phyloP scores from a whole-genome alignment of 2,113 vertebrate genomes.

The Cariama cristata region DNA sequence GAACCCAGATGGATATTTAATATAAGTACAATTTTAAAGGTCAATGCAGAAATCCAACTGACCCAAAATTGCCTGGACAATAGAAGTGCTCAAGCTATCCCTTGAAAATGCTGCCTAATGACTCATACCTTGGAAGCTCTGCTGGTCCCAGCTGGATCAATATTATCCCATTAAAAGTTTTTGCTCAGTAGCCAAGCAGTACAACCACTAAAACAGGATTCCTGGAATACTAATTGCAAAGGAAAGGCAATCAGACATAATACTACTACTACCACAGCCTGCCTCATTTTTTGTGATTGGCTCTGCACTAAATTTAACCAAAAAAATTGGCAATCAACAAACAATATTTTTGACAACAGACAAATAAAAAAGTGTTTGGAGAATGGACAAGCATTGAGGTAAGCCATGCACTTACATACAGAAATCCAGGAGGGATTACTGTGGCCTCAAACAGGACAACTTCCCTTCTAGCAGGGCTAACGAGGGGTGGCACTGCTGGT shows the following conservation, averaged over 20 bases:
- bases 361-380: not conserved
- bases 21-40: not conserved
- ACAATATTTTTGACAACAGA: not conserved
- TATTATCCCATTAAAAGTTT: not conserved
- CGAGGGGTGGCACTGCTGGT: not conserved
- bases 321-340: accelerated
- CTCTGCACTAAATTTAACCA: not conserved
- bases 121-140: not conserved
- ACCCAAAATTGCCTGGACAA: not conserved
- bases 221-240: not conserved
- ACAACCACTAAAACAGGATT: not conserved
- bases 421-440: not conserved
- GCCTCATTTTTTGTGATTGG: not conserved
- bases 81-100: not conserved
- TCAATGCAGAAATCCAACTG: not conserved
- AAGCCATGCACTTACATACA: not conserved
- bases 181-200: not conserved
- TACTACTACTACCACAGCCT: not conserved
- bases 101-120: not conserved
- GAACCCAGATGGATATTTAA: not conserved
- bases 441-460: not conserved
- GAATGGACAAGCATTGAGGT: not conserved
- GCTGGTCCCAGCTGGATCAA: not conserved
- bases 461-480: not conserved
- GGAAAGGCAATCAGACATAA: not conserved